phyloP scores from a whole-genome alignment of 2,797 vertebrate genomes.

The Myotis planiceps region DNA sequence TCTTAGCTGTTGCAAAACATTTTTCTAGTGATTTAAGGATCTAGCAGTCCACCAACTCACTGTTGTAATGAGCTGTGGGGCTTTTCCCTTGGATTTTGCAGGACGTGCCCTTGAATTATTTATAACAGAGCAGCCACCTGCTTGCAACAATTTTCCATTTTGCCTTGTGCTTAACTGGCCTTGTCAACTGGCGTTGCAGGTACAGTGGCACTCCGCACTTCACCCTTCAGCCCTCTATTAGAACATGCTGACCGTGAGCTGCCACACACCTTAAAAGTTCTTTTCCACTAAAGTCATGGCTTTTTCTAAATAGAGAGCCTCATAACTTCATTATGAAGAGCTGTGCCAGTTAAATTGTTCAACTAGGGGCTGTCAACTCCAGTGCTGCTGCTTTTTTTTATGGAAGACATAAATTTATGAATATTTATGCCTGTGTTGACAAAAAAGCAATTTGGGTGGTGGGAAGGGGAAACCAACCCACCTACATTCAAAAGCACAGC shows the following conservation, averaged over 20 bases:
- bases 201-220: neutral
- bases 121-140: conserved; percentile 57
- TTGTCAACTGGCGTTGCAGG: conserved; percentile 36
- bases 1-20: conserved; percentile 81
- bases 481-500: conserved; percentile 34
- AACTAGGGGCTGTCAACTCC: neutral
- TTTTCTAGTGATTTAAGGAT: conserved; percentile 85
- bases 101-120: conserved; percentile 77
- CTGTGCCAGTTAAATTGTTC: conserved; percentile 13
- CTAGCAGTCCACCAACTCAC: conserved; percentile 71
- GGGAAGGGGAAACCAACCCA: neutral
- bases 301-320: neutral
- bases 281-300: neutral
- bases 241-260: neutral
- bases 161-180: conserved; percentile 42
- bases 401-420: conserved; percentile 64
- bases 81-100: conserved; percentile 81
- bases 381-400: neutral
- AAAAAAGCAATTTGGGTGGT: conserved; percentile 24
- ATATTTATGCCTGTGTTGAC: conserved; percentile 6
- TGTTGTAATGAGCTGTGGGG: conserved; percentile 80
- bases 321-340: neutral
- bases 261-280: neutral
- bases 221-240: neutral
- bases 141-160: conserved; percentile 68